A percentile compares a stretch with the other conserved stretches of the same genome.
Conservation (phyloP, 1,140 invertebrate species). For the Philotrypesis tridentata region DNA sequence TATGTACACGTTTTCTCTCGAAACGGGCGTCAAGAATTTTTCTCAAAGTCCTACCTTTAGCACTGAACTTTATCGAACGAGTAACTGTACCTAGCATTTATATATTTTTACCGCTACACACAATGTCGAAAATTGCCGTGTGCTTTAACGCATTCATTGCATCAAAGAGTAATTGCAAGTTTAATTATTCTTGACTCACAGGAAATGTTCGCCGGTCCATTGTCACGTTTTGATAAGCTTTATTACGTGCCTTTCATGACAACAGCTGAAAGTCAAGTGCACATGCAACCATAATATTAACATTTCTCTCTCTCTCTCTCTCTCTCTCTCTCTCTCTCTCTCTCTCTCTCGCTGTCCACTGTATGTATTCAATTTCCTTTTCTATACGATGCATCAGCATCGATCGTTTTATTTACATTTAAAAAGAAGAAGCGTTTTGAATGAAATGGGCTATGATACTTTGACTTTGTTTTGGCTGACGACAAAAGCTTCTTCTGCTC, state of each 20-base stretch:
- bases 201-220: neutral
- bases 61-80: neutral
- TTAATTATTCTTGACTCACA: constrained; percentile 19
- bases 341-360: no score
- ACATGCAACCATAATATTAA: neutral
- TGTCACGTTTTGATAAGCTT: constrained; percentile 36
- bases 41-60: neutral
- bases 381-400: neutral
- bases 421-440: neutral
- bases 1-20: neutral
- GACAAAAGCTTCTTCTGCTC: constrained; percentile 27
- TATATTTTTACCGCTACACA: neutral
- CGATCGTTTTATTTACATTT: neutral
- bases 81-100: neutral
- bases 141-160: neutral
- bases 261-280: constrained; percentile 13
- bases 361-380: neutral
- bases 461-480: neutral
- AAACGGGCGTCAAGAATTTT: neutral
- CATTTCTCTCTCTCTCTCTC: neutral
- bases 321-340: neutral
- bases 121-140: neutral
- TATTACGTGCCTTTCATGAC: constrained; percentile 30
- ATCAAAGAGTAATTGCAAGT: neutral
- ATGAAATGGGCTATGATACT: neutral